Percentiles rank a stretch among this genome's conserved stretches.
Evolutionary conservation across 2,888 invertebrate species (phyloP).

Genomic region (Amphipoea lucens): DNA sequence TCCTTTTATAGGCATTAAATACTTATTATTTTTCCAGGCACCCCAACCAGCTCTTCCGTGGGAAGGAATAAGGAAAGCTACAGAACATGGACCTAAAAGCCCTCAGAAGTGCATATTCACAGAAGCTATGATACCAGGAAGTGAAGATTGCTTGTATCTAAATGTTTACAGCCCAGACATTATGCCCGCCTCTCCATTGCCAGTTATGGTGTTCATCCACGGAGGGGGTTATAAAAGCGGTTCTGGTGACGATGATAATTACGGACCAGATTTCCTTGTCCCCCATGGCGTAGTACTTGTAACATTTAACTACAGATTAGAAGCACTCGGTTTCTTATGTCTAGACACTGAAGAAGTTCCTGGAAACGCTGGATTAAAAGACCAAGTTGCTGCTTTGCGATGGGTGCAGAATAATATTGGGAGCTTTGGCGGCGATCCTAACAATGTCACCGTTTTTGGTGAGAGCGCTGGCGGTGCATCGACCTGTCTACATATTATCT

Average conservation of each 20-base stretch:
- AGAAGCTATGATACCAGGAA: conserved; percentile 62
- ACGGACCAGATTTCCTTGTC: conserved; percentile 77
- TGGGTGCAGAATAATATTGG: conserved; percentile 75
- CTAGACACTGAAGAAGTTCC: conserved; percentile 74
- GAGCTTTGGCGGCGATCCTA: conserved; percentile 74
- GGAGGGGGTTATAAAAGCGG: conserved; percentile 76
- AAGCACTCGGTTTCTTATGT: conserved; percentile 73
- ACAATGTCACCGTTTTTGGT: conserved; percentile 76
- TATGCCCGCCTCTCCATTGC: conserved; percentile 59
- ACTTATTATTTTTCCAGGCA: conserved; percentile 20
- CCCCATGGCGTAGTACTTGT: conserved; percentile 74
- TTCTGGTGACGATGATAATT: conserved; percentile 71
- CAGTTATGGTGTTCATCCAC: conserved; percentile 79
- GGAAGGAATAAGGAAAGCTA: conserved; percentile 73
- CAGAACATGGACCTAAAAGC: conserved; percentile 71
- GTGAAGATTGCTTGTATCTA: conserved; percentile 77
- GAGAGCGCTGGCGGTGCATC: conserved; percentile 76
- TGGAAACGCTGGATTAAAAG: conserved; percentile 78
- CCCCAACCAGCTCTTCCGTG: conserved; percentile 74
- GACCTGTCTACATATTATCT: conserved; percentile 69
- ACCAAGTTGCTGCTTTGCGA: conserved; percentile 74
- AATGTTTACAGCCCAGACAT: conserved; percentile 76
- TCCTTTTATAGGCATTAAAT: not conserved
- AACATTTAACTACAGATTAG: conserved; percentile 77
- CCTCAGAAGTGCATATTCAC: conserved; percentile 72